Conservation (phyloP, 2,888 invertebrate genomes). For the Abscondita cerata region DNA sequence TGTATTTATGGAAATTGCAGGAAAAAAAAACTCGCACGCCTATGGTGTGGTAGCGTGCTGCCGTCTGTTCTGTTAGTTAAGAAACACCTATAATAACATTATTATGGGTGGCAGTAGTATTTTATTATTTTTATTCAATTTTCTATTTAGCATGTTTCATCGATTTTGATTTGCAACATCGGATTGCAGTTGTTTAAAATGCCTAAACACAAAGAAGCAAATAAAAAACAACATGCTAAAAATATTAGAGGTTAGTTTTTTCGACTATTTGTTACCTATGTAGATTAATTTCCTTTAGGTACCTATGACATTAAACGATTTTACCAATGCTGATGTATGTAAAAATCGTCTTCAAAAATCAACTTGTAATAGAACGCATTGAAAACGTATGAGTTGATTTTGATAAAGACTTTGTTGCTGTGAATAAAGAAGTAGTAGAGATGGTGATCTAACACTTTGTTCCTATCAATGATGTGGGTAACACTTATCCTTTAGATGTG, state of each 20-base stretch:
- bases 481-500: slow-evolving; percentile 72
- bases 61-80: not conserved
- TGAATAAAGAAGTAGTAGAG: slow-evolving; percentile 55
- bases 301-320: slow-evolving; percentile 71
- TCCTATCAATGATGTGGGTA: slow-evolving; percentile 53
- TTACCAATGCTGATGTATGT: slow-evolving; percentile 64
- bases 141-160: slow-evolving; percentile 47
- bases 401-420: slow-evolving; percentile 54
- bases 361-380: slow-evolving; percentile 49
- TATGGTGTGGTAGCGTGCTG: not conserved
- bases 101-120: slow-evolving; percentile 53
- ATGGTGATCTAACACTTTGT: slow-evolving; percentile 42
- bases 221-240: slow-evolving; percentile 48
- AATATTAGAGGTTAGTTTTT: slow-evolving; percentile 53
- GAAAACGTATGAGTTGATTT: slow-evolving; percentile 61
- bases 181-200: slow-evolving; percentile 49
- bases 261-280: not conserved
- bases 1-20: no score
- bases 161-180: slow-evolving; percentile 49
- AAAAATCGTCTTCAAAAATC: slow-evolving; percentile 53
- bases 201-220: slow-evolving; percentile 52
- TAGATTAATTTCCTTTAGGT: slow-evolving; percentile 59
- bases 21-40: not conserved
- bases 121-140: slow-evolving; percentile 44
- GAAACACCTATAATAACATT: slow-evolving; percentile 38